Conservation (phyloP, 64 coral and sea anemone genomes). For the Exaiptasia diaphana region DNA sequence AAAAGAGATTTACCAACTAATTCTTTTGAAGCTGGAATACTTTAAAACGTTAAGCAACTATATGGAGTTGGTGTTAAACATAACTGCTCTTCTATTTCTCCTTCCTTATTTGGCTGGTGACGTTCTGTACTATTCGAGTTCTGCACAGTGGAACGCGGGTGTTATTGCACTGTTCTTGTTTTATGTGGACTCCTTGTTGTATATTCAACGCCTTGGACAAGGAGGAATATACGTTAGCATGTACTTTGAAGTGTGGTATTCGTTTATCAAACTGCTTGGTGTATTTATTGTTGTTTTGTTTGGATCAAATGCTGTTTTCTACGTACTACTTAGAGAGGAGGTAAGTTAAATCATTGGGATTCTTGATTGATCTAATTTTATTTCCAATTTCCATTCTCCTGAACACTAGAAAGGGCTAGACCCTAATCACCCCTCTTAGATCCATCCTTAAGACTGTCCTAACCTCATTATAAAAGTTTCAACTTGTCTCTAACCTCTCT, state of each 20-base stretch:
- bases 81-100: conserved; percentile 1
- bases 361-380: neutral
- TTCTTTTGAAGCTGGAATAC: conserved; percentile 26
- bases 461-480: neutral
- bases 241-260: conserved; percentile 75
- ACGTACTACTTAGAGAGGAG: conserved; percentile 75
- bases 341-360: conserved; percentile 27
- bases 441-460: too few relatives aligned
- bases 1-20: conserved; percentile 62
- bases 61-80: conserved; percentile 31
- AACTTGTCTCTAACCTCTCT: neutral
- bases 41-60: conserved; percentile 62
- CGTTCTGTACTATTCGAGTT: conserved; percentile 24
- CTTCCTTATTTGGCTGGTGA: conserved; percentile 44
- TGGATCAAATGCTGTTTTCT: conserved; percentile 41
- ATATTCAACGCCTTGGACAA: conserved; percentile 43
- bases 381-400: neutral
- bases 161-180: conserved; percentile 44
- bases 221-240: conserved; percentile 69
- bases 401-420: too few relatives aligned
- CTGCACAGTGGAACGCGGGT: conserved; percentile 52
- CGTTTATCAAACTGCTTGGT: conserved; percentile 60
- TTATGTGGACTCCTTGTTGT: conserved; percentile 48
- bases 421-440: too few relatives aligned
- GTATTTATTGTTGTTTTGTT: conserved; percentile 57